Evolutionary conservation across 2,888 invertebrate genomes (phyloP), one percentile per base, ranked within the genome.

Genomic region (Drosophila conformis): DNA sequence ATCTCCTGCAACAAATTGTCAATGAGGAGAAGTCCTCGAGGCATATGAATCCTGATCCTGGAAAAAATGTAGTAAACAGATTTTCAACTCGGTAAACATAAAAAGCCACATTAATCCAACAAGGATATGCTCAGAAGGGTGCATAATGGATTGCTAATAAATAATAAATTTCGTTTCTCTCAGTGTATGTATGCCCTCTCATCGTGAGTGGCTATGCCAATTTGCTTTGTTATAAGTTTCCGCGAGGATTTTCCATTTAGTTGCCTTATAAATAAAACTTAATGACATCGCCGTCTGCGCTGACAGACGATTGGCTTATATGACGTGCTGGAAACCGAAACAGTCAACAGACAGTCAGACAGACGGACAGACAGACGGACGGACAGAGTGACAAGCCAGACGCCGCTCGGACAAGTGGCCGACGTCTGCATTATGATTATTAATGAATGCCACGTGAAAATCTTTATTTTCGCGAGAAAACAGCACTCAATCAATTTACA

Each of bases 211-310:
- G 46, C 48, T 52, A 64, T 71, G 75, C 73, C 83, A 87, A 87
- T 82, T 89, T 90, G 79, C 72, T 83, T 90, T 88, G 84, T 79
- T 81, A 79, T 83, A 82, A 89, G 86, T 79, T 82, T 87, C 72
- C 66, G 73, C 77, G 69, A 83, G 79, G 97, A 98, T 93, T 96
- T 96, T 89, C 98, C 99, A 64, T 96, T 99, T 91, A 96, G 98
- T 79, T 98, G 98, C 93, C 96, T 80, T 86, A 84, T 84, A 98
- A 65, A 97, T 99, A 88, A 95, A 96, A 78, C 96, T 97, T 93
- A 99, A 99, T 93, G 96, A 95, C 90, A 68, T 96, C 69, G 82
- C 84, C 69, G 78, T 78, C 87, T 78, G 59, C 68, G 88, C 83
- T 83, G 80, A 71, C 80, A 83, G 83, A 85, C 90, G 85, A 85